A percentile compares a stretch with the other conserved stretches of the same genome.
phyloP scores from a whole-genome alignment of 1,140 invertebrate genomes.

The Agraylea sexmaculata region DNA sequence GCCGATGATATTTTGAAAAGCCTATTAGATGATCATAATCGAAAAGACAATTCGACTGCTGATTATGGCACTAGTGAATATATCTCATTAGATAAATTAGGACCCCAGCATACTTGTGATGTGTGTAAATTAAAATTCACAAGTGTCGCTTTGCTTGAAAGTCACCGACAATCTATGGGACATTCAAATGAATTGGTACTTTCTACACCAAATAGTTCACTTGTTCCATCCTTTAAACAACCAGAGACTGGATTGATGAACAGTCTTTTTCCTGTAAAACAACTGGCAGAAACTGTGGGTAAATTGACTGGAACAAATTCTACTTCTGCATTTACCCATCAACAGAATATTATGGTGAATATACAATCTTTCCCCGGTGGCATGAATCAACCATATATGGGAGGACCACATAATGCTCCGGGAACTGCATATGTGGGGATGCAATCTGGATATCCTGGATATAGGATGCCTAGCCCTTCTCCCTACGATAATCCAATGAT shows the following conservation, averaged over 20 bases:
- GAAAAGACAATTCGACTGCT: slow-evolving; percentile 7
- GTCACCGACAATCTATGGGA: slow-evolving; percentile 32
- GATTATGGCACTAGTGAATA: slow-evolving; percentile 18
- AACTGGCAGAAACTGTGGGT: slow-evolving; percentile 37
- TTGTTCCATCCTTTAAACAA: slow-evolving; percentile 28
- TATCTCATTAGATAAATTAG: slow-evolving; percentile 31
- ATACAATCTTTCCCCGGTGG: slow-evolving; percentile 36
- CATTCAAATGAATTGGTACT: slow-evolving; percentile 30
- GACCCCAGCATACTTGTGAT: slow-evolving; percentile 37
- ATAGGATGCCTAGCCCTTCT: slow-evolving; percentile 7
- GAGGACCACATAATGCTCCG: background rate
- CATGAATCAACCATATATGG: slow-evolving; percentile 8
- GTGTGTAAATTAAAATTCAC: slow-evolving; percentile 37
- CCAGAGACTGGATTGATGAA: slow-evolving; percentile 26
- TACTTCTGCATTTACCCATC: slow-evolving; percentile 30
- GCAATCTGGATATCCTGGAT: slow-evolving; percentile 2
- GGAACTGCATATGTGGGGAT: slow-evolving; percentile 16
- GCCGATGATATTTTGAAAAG: slow-evolving; percentile 16
- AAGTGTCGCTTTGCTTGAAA: slow-evolving; percentile 30
- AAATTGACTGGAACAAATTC: slow-evolving; percentile 29
- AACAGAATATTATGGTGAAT: slow-evolving; percentile 41
- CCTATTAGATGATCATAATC: slow-evolving; percentile 9
- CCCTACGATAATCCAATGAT: no score
- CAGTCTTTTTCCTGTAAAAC: slow-evolving; percentile 33
- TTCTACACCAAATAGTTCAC: slow-evolving; percentile 12